Evolutionary conservation across 1,140 invertebrate species (phyloP).

Genomic region (Drosophila biarmipes): DNA sequence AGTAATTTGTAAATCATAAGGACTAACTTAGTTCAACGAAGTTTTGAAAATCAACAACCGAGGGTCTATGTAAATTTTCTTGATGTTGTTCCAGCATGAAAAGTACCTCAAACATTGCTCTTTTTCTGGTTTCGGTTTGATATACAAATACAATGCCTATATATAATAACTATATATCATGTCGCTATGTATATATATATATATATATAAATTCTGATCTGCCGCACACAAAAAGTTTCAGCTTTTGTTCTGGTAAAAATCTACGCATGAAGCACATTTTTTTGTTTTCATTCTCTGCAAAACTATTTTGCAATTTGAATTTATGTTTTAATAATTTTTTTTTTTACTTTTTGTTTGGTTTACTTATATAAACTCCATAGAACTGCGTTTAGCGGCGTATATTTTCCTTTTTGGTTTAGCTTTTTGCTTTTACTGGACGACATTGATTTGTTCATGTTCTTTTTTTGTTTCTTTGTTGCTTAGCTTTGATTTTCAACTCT

Average conservation of each 20-base stretch:
- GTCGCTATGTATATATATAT: slow-evolving; percentile 52
- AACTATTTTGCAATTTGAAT: slow-evolving; percentile 71
- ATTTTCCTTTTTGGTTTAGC: slow-evolving; percentile 50
- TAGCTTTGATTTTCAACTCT: slow-evolving; percentile 79
- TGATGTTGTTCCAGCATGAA: slow-evolving; percentile 45
- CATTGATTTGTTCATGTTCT: slow-evolving; percentile 66
- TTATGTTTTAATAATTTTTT: slow-evolving; percentile 34
- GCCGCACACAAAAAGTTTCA: slow-evolving; percentile 77
- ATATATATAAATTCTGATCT: slow-evolving; percentile 76
- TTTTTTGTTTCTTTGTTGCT: slow-evolving; percentile 41
- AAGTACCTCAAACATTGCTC: slow-evolving; percentile 73
- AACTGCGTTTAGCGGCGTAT: slow-evolving; percentile 56
- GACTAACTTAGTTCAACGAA: slow-evolving; percentile 51
- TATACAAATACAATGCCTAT: slow-evolving; percentile 78
- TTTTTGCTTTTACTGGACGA: slow-evolving; percentile 67
- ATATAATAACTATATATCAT: slow-evolving; percentile 70
- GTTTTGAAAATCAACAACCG: slow-evolving; percentile 41
- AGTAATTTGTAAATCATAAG: slow-evolving; percentile 46
- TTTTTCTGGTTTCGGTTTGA: slow-evolving; percentile 53
- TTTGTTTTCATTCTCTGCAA: slow-evolving; percentile 36
- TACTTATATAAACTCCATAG: slow-evolving; percentile 64
- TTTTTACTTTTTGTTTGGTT: slow-evolving; percentile 29
- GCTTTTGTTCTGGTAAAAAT: slow-evolving; percentile 78
- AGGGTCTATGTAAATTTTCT: slow-evolving; percentile 30
- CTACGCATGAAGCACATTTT: slow-evolving; percentile 76